Percentiles rank a stretch among this genome's conserved stretches.
These are phyloP conservation scores for Platalea minor DNA, from an alignment of 2,797 vertebrate species.

Conservation along the genomic window DNA sequence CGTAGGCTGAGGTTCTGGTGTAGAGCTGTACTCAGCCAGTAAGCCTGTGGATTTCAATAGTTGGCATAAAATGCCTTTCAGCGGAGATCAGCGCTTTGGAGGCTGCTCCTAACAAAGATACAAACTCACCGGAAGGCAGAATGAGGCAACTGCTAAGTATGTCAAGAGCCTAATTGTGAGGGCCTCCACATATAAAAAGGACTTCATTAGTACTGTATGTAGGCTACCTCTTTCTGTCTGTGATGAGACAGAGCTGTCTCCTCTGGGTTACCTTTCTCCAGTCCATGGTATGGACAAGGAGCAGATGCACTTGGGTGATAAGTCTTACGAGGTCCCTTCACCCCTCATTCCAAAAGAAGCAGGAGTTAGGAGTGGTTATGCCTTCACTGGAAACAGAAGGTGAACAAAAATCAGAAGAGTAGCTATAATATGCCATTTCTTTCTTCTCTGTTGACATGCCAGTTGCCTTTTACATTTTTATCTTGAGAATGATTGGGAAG, in stretches of 20 bases:
- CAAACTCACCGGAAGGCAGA: background rate
- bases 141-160: background rate
- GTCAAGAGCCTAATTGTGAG: background rate
- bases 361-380: background rate
- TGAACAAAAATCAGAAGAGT: background rate
- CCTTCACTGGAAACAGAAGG: background rate
- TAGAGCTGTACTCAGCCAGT: background rate
- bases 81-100: background rate
- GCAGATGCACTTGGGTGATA: background rate
- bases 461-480: background rate
- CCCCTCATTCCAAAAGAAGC: background rate
- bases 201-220: background rate
- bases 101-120: background rate
- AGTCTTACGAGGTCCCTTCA: background rate
- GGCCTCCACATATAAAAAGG: background rate
- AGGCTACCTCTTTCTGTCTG: background rate
- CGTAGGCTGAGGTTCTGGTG: background rate
- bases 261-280: background rate
- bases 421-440: background rate
- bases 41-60: background rate
- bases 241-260: background rate
- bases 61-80: background rate
- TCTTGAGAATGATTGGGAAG: background rate
- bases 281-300: background rate
- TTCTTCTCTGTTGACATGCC: background rate